These are phyloP conservation scores for Lepidurus couesii DNA, from an alignment of 1,140 invertebrate species.

Conservation along the genomic window DNA sequence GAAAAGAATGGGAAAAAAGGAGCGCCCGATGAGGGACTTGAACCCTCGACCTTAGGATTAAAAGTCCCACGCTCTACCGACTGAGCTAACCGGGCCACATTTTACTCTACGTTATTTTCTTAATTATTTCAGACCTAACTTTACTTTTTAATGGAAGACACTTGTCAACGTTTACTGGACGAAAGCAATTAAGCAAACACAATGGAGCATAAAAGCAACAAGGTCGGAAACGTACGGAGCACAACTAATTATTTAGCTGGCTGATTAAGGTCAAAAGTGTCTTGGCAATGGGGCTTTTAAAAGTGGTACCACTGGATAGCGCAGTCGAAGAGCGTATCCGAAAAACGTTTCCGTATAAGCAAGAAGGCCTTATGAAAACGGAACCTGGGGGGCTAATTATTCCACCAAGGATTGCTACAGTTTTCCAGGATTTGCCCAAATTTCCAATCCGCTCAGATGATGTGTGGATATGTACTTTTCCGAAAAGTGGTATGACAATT, in stretches of 20 bases:
- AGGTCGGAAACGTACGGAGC: too few species aligned
- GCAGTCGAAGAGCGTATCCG: conserved; percentile 14
- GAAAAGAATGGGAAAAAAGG: conserved; percentile 27
- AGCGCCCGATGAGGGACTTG: conserved; percentile 36
- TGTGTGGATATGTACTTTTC: conserved; percentile 22
- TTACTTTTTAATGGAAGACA: too few species aligned
- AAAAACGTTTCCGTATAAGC: background rate
- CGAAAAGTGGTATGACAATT: conserved; percentile 19
- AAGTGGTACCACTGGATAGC: background rate
- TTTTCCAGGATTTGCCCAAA: background rate
- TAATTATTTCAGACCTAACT: too few species aligned
- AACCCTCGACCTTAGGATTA: conserved; percentile 37
- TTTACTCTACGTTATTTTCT: accelerated
- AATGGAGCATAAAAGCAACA: too few species aligned
- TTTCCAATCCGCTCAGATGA: background rate
- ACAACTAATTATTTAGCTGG: too few species aligned
- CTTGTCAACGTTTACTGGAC: too few species aligned
- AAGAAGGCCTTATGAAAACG: conserved; percentile 21
- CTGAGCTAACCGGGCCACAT: conserved; percentile 30
- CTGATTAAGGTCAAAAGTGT: background rate
- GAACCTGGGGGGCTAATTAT: background rate
- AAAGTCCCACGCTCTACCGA: conserved; percentile 37
- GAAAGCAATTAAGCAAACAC: too few species aligned
- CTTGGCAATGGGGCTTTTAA: background rate
- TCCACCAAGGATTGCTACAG: conserved; percentile 4